phyloP scores from a whole-genome alignment of 1,140 invertebrate genomes.

The Pseudomyrmex sp. region DNA sequence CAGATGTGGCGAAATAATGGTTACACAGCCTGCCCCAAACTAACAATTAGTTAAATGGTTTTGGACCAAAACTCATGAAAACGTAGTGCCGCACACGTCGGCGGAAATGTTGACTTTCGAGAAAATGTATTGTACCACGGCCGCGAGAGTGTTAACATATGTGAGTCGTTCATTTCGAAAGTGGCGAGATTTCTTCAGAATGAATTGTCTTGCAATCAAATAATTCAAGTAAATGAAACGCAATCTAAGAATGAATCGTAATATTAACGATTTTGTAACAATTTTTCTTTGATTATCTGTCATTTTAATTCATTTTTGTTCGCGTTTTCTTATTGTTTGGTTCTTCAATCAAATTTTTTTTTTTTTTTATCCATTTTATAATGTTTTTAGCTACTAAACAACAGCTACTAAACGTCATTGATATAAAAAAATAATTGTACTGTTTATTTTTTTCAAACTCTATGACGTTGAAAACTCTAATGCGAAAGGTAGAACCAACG shows the following conservation, averaged over 20 bases:
- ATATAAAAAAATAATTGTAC: background rate
- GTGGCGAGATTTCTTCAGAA: background rate
- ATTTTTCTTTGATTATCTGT: no score
- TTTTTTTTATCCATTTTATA: background rate
- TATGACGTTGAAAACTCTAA: background rate
- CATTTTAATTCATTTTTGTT: no score
- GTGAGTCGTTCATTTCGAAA: constrained; percentile 36
- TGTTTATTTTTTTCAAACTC: background rate
- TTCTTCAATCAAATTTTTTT: background rate
- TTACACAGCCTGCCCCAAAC: no score
- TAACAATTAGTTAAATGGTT: no score
- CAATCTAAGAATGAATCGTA: no score
- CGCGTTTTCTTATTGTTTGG: background rate
- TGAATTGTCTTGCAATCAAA: background rate
- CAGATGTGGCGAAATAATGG: no score
- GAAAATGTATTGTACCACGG: no score
- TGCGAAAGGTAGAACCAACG: background rate
- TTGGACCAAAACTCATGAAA: no score
- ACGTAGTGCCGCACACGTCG: no score
- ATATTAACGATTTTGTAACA: no score
- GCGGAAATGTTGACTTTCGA: no score
- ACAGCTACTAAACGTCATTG: background rate
- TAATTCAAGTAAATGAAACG: background rate
- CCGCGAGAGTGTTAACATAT: background rate
- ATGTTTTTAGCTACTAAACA: background rate